Evolutionary conservation across 2,797 vertebrate genomes (phyloP).

Genomic region (Percopsis omiscomaycus): DNA sequence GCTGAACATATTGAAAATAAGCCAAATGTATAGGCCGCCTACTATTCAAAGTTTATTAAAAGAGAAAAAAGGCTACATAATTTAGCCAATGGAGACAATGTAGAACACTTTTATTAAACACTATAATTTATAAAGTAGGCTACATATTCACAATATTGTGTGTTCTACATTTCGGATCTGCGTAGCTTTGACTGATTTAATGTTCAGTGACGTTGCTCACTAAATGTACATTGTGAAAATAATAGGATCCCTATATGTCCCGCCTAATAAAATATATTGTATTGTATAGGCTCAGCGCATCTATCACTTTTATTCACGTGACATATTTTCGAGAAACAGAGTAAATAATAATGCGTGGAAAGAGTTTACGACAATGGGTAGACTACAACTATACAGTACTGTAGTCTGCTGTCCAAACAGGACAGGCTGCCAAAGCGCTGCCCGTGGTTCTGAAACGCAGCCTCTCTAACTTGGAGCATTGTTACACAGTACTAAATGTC

Average conservation of each 20-base stretch:
- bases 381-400: not conserved
- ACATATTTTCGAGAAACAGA: constrained; percentile 6
- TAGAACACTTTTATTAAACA: constrained; percentile 75
- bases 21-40: constrained; percentile 78
- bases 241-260: constrained; percentile 81
- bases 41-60: constrained; percentile 78
- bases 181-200: constrained; percentile 84
- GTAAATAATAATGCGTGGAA: not conserved
- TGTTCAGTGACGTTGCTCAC: constrained; percentile 82
- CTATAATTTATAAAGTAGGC: constrained; percentile 76
- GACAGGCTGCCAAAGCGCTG: constrained; percentile 45
- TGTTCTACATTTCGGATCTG: constrained; percentile 81
- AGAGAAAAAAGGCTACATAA: constrained; percentile 79
- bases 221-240: constrained; percentile 78
- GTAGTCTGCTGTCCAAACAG: not conserved
- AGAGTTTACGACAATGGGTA: not conserved
- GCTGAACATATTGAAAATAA: constrained; percentile 83
- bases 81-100: constrained; percentile 75
- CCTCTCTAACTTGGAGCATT: not conserved
- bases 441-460: constrained; percentile 69
- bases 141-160: constrained; percentile 82
- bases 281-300: constrained; percentile 79
- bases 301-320: constrained; percentile 64
- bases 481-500: not conserved
- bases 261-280: constrained; percentile 86